phyloP scores from a whole-genome alignment of 2,797 vertebrate genomes.

The Halcyon leucocephala region DNA sequence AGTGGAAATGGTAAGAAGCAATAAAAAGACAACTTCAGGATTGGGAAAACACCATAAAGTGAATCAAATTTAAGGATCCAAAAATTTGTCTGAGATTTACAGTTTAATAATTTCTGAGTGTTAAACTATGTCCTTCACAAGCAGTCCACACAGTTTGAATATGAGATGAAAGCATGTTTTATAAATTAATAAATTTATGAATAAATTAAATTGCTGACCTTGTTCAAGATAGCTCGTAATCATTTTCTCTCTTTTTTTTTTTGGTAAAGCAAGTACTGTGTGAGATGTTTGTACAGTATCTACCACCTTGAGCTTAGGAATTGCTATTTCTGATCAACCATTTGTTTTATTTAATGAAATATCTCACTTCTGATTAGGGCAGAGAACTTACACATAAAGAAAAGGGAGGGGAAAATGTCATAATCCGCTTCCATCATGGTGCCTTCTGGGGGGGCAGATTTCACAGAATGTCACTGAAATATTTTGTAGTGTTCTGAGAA shows the following conservation, averaged over 20 bases:
- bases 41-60: background rate
- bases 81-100: background rate
- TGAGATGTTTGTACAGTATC: background rate
- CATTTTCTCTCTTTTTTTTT: background rate
- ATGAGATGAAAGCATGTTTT: background rate
- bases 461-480: background rate
- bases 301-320: background rate
- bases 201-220: background rate
- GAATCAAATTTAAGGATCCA: background rate
- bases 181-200: background rate
- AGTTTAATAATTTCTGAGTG: background rate
- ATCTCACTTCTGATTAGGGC: background rate
- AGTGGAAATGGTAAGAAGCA: slow-evolving; percentile 90
- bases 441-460: background rate
- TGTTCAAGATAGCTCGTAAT: background rate
- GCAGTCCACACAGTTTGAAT: background rate
- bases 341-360: background rate
- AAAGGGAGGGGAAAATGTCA: background rate
- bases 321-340: background rate
- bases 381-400: background rate
- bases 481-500: background rate
- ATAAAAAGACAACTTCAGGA: background rate
- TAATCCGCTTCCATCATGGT: background rate
- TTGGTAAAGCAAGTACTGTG: background rate
- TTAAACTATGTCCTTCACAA: background rate